Conservation (phyloP, 1,140 invertebrate species). For the Spodoptera frugiperda region DNA sequence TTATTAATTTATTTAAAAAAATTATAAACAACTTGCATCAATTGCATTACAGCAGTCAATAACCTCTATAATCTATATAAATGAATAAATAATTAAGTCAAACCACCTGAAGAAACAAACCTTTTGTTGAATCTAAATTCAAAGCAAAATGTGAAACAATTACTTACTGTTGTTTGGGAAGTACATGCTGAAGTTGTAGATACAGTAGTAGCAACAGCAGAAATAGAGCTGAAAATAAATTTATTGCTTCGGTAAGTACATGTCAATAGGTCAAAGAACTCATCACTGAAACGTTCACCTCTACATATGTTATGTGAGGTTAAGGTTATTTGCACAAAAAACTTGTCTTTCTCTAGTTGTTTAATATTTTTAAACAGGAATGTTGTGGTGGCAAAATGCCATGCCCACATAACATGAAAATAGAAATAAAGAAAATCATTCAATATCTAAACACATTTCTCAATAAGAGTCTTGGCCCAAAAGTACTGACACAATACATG, state of each 20-base stretch:
- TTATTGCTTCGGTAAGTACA: constrained; percentile 22
- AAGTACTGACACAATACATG: neutral
- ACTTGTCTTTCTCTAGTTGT: too few relatives aligned
- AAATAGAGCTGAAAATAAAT: constrained; percentile 72
- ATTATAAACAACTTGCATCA: neutral
- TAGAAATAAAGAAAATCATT: too few relatives aligned
- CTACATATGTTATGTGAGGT: neutral
- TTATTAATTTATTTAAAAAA: neutral
- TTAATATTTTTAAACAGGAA: too few relatives aligned
- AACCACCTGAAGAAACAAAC: constrained; percentile 8
- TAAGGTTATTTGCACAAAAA: too few relatives aligned
- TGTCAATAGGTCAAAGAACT: constrained; percentile 4
- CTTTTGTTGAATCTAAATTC: constrained; percentile 12
- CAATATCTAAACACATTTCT: too few relatives aligned
- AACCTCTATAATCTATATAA: constrained; percentile 15
- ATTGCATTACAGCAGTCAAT: constrained; percentile 15
- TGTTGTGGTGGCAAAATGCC: too few relatives aligned
- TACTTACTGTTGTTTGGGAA: constrained; percentile 79
- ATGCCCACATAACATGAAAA: too few relatives aligned
- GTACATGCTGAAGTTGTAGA: constrained; percentile 80
- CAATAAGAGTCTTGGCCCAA: neutral
- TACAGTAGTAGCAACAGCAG: constrained; percentile 77
- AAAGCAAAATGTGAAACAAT: constrained; percentile 30
- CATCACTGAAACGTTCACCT: constrained; percentile 22
- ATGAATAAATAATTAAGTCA: constrained; percentile 8